Conservation (phyloP, 1,140 invertebrate species). For the Drosophila mauritiana region DNA sequence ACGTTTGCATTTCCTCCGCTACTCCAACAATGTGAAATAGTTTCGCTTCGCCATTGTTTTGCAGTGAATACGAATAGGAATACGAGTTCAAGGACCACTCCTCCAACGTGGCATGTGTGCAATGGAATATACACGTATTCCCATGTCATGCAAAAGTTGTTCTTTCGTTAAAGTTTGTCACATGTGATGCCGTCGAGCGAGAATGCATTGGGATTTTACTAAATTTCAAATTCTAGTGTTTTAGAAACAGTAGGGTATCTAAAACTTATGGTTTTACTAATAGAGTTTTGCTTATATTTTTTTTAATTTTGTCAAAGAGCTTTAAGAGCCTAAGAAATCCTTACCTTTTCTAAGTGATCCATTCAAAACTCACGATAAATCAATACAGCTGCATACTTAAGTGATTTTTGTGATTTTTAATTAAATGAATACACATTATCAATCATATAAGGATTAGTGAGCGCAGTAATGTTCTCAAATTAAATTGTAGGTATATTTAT, state of each 20-base stretch:
- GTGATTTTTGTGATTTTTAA: not conserved
- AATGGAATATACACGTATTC: conserved; percentile 13
- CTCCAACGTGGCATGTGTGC: conserved; percentile 11
- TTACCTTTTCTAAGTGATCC: too few species aligned
- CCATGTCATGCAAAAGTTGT: conserved; percentile 42
- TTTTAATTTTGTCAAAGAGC: too few species aligned
- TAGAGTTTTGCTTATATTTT: too few species aligned
- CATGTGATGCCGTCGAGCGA: conserved; percentile 26
- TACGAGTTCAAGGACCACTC: conserved; percentile 61
- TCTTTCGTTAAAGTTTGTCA: conserved; percentile 37
- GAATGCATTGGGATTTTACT: conserved; percentile 24
- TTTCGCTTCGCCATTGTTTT: conserved; percentile 55
- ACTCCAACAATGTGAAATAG: conserved; percentile 43
- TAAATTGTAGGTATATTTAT: conserved; percentile 16
- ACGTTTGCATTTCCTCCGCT: conserved; percentile 58
- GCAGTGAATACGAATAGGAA: conserved; percentile 36
- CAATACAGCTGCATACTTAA: too few species aligned
- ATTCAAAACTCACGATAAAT: too few species aligned
- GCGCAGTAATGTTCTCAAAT: not conserved
- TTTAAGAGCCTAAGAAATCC: too few species aligned
- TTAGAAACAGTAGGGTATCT: not conserved
- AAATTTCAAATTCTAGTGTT: not conserved
- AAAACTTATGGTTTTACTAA: not conserved
- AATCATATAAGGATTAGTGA: not conserved
- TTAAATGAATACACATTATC: not conserved